Evolutionary conservation across 2,113 vertebrate genomes (phyloP).

Genomic region (Scopus umbretta): DNA sequence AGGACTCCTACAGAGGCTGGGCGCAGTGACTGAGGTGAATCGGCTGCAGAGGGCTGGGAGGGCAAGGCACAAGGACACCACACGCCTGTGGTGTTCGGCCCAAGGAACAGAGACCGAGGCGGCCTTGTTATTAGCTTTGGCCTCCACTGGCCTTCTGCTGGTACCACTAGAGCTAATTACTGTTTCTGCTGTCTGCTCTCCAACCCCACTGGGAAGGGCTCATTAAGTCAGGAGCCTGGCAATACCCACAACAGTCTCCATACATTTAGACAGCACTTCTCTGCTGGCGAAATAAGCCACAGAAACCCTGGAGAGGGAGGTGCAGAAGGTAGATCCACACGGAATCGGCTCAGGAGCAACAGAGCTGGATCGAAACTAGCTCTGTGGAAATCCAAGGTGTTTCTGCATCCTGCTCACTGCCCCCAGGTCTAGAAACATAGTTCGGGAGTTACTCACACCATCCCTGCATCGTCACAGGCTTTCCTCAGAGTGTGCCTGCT

Average conservation of each 20-base stretch:
- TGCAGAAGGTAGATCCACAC: not conserved
- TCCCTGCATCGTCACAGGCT: not conserved
- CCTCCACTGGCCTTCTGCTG: not conserved
- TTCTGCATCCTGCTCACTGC: not conserved
- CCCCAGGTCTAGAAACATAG: not conserved
- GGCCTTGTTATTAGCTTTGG: not conserved
- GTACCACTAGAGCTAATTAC: not conserved
- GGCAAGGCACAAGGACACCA: not conserved
- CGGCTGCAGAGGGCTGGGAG: not conserved
- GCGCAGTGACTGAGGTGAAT: not conserved
- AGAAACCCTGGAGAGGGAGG: not conserved
- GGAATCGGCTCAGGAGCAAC: not conserved
- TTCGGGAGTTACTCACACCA: not conserved
- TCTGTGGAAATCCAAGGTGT: not conserved
- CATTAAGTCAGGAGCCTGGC: not conserved
- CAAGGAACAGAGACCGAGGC: rapidly evolving
- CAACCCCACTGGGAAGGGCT: not conserved
- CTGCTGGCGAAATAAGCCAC: not conserved
- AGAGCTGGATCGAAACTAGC: not conserved
- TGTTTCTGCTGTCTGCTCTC: not conserved
- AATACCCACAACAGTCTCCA: not conserved
- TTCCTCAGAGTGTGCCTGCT: not conserved
- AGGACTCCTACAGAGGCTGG: not conserved
- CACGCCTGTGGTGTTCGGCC: not conserved
- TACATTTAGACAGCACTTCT: not conserved